Evolutionary conservation across 2,797 vertebrate species (phyloP).

Genomic region (Alauda arvensis): DNA sequence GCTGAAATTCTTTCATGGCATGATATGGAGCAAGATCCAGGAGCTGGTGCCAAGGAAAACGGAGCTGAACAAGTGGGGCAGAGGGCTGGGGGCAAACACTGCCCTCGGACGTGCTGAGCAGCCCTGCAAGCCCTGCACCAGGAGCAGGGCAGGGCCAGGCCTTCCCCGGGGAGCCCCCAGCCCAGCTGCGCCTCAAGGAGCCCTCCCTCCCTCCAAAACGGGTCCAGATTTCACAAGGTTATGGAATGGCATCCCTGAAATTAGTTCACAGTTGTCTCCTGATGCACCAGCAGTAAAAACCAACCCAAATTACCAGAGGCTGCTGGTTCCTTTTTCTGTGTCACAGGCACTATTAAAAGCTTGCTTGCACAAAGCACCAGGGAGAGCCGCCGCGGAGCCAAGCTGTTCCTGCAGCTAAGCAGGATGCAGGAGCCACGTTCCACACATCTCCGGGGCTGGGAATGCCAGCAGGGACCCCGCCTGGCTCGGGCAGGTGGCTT

Average conservation of each 20-base stretch:
- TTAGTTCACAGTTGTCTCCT: slow-evolving; percentile 59
- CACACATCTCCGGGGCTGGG: neutral
- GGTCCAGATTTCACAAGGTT: slow-evolving; percentile 46
- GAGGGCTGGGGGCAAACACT: neutral
- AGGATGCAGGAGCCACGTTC: slow-evolving; percentile 26
- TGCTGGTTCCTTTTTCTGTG: slow-evolving; percentile 61
- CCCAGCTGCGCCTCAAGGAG: neutral
- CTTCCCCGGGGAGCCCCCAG: neutral
- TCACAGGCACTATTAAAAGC: slow-evolving; percentile 66
- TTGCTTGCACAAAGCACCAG: slow-evolving; percentile 38
- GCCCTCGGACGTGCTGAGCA: neutral
- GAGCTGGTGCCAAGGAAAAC: neutral
- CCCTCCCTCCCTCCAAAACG: neutral
- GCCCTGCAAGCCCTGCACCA: neutral
- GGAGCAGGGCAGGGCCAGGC: neutral
- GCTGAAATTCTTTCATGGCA: fast-evolving
- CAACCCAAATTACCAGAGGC: slow-evolving; percentile 57
- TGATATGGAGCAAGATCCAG: neutral
- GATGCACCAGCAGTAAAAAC: slow-evolving; percentile 54
- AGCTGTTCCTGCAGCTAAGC: slow-evolving; percentile 45
- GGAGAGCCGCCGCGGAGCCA: slow-evolving; percentile 21
- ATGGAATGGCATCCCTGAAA: slow-evolving; percentile 53
- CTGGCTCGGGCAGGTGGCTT: neutral
- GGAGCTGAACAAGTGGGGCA: neutral
- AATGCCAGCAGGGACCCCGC: neutral